Evolutionary conservation across 2,797 vertebrate species (phyloP).

Genomic region (Phyllotis vaccarum): DNA sequence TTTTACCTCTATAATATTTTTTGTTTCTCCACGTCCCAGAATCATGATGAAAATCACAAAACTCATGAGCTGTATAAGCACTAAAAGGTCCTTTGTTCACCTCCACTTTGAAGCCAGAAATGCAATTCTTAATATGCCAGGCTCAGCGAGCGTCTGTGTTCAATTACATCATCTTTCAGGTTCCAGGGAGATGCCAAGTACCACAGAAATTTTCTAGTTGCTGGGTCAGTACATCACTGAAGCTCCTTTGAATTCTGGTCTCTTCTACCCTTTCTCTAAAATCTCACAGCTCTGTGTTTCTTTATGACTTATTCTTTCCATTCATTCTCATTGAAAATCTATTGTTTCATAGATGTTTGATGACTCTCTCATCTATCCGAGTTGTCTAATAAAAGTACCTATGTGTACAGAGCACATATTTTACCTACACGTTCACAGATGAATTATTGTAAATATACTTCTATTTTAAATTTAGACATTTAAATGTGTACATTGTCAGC

Average conservation of each 20-base stretch:
- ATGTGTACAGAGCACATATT: not conserved
- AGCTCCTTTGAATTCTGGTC: not conserved
- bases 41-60: not conserved
- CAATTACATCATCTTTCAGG: not conserved
- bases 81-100: not conserved
- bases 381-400: not conserved
- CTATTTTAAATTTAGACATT: slow-evolving; percentile 34
- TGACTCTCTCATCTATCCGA: not conserved
- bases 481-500: not conserved
- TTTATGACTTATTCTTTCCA: slow-evolving; percentile 21
- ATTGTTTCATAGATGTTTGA: not conserved
- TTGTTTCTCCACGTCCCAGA: slow-evolving; percentile 28
- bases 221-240: not conserved
- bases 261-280: not conserved
- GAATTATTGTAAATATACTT: not conserved
- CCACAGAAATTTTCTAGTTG: not conserved
- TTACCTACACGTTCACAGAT: not conserved
- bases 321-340: slow-evolving; percentile 13
- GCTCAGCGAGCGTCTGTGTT: not conserved
- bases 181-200: not conserved
- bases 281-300: not conserved
- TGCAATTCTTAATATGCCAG: not conserved
- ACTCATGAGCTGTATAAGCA: not conserved
- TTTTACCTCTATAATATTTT: slow-evolving; percentile 15
- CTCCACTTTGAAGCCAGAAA: not conserved